These are phyloP conservation scores for Trachelus tabidus DNA, from an alignment of 2,888 invertebrate genomes.

Conservation along the genomic window DNA sequence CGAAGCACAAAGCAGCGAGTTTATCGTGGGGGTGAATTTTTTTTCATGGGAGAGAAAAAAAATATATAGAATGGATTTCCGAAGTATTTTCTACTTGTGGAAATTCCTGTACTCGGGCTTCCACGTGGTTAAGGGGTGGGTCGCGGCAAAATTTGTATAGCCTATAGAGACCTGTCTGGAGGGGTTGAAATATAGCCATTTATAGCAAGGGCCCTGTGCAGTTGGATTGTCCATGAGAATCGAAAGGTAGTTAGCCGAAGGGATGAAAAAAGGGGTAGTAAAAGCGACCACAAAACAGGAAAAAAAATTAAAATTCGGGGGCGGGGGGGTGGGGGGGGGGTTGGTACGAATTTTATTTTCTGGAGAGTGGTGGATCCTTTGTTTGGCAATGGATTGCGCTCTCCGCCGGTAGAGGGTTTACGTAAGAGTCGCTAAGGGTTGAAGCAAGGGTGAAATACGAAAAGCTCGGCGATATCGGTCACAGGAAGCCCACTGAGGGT, in stretches of 20 bases:
- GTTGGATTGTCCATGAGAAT: neutral
- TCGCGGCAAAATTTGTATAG: neutral
- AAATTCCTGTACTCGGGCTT: neutral
- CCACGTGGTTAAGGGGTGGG: neutral
- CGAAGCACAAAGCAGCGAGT: neutral
- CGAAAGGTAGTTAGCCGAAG: neutral
- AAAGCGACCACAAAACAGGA: neutral
- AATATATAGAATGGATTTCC: neutral
- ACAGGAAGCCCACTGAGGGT: neutral
- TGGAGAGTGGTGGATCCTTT: neutral
- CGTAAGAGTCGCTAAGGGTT: neutral
- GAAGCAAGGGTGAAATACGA: neutral
- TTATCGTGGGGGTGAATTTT: neutral
- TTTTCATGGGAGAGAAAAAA: neutral
- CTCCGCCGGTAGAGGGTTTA: neutral
- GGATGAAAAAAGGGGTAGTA: neutral
- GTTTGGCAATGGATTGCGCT: neutral
- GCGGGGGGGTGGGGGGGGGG: neutral
- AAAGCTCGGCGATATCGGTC: neutral
- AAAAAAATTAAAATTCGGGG: neutral
- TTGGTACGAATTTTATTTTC: neutral
- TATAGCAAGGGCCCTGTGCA: neutral
- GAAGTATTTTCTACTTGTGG: neutral
- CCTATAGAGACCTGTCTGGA: neutral
- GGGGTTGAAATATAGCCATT: neutral